These are phyloP conservation scores for Opisthograptis luteolata DNA, from an alignment of 2,888 invertebrate genomes.

Conservation along the genomic window DNA sequence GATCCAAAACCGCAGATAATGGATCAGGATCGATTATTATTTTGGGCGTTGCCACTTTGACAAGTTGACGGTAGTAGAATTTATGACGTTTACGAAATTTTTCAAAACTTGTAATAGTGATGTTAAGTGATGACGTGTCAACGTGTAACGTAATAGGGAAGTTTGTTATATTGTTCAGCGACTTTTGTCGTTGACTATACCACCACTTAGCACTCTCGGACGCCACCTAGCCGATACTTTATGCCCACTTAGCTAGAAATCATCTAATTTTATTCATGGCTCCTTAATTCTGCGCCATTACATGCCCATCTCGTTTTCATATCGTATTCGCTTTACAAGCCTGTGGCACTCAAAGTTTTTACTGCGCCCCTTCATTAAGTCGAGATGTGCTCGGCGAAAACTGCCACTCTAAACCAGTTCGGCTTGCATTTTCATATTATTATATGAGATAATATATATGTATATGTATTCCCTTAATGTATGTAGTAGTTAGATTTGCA, in stretches of 20 bases:
- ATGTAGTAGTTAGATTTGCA: too few species aligned
- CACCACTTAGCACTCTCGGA: slow-evolving; percentile 13
- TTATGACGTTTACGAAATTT: too few species aligned
- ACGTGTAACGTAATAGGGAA: too few species aligned
- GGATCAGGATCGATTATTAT: too few species aligned
- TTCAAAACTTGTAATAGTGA: too few species aligned
- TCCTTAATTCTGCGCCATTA: slow-evolving; percentile 32
- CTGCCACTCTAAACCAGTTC: slow-evolving; percentile 8
- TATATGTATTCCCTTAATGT: background rate
- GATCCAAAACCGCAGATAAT: too few species aligned
- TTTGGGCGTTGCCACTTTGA: too few species aligned
- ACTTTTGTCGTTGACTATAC: background rate
- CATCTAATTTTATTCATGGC: slow-evolving; percentile 38
- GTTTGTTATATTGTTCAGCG: too few species aligned
- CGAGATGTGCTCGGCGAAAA: slow-evolving; percentile 25
- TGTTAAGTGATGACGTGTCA: too few species aligned
- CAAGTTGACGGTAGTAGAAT: too few species aligned
- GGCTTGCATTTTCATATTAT: slow-evolving; percentile 5
- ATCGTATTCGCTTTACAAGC: slow-evolving; percentile 29
- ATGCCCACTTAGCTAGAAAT: slow-evolving; percentile 27
- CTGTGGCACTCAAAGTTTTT: slow-evolving; percentile 33
- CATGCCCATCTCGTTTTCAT: slow-evolving; percentile 29
- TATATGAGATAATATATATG: background rate
- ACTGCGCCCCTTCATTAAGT: slow-evolving; percentile 34
- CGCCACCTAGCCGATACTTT: slow-evolving; percentile 24